phyloP scores from a whole-genome alignment of 1,140 invertebrate species.

The Telenomus remus region DNA sequence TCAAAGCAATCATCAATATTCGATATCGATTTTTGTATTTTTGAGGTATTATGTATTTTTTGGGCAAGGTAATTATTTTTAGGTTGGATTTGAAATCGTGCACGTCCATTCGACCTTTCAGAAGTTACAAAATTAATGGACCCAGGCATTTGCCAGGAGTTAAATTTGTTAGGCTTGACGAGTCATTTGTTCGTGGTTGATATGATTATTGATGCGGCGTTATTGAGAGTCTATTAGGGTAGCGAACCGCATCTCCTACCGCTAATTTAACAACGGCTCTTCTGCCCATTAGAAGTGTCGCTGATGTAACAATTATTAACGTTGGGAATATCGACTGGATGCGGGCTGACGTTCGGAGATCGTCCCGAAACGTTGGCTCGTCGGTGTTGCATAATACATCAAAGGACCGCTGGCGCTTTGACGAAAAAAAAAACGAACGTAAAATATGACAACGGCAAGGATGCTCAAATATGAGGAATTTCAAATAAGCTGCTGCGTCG shows the following conservation, averaged over 20 bases:
- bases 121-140: too few relatives aligned
- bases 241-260: conserved; percentile 13
- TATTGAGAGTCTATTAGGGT: conserved; percentile 41
- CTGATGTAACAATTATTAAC: conserved; percentile 21
- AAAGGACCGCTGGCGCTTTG: not conserved
- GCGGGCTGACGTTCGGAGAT: not conserved
- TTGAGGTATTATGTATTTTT: too few relatives aligned
- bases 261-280: conserved; percentile 17
- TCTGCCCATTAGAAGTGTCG: conserved; percentile 22
- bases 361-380: not conserved
- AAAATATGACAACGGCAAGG: conserved; percentile 8
- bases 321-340: not conserved
- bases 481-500: conserved; percentile 35
- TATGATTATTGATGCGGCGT: conserved; percentile 44
- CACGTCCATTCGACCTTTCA: too few relatives aligned
- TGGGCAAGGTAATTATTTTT: too few relatives aligned
- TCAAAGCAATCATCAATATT: too few relatives aligned
- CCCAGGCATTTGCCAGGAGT: too few relatives aligned
- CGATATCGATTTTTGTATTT: too few relatives aligned
- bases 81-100: too few relatives aligned
- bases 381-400: not conserved
- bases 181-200: conserved; percentile 26
- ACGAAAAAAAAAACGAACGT: conserved; percentile 6
- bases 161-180: conserved; percentile 34
- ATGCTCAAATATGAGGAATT: conserved; percentile 29